These are phyloP conservation scores for Coracopsis vasa DNA, from an alignment of 2,113 vertebrate genomes.

Conservation along the genomic window DNA sequence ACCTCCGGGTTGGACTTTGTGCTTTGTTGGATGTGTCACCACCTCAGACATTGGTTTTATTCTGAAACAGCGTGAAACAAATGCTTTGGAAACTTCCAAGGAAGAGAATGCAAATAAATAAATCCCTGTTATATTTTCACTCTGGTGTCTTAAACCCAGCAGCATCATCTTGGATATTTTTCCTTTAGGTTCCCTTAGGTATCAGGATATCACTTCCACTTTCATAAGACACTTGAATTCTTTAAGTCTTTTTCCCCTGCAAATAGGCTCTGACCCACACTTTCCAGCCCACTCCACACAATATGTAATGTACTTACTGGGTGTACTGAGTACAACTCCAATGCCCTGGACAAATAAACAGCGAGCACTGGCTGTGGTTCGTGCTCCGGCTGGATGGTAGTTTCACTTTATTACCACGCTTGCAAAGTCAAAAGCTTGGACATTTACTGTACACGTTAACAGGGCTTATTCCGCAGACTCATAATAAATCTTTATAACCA, in stretches of 20 bases:
- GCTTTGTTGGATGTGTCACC: not conserved
- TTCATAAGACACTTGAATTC: not conserved
- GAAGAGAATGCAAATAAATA: not conserved
- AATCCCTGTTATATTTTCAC: not conserved
- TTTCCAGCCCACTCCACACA: not conserved
- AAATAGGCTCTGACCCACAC: not conserved
- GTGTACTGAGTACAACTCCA: too few relatives aligned
- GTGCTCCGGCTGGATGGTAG: not conserved
- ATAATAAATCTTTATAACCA: slow-evolving; percentile 88
- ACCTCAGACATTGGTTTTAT: accelerated
- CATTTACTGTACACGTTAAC: slow-evolving; percentile 78
- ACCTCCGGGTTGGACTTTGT: not conserved
- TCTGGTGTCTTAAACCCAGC: not conserved
- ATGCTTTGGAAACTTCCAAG: not conserved
- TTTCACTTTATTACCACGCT: not conserved
- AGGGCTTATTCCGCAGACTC: slow-evolving; percentile 82
- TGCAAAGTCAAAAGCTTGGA: slow-evolving; percentile 77
- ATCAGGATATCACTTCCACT: not conserved
- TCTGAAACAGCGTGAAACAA: not conserved
- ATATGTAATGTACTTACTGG: not conserved
- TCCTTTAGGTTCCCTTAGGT: too few relatives aligned
- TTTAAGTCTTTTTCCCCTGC: too few relatives aligned
- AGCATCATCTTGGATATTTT: not conserved
- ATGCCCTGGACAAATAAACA: not conserved
- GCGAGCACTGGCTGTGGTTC: not conserved